Evolutionary conservation across 2,888 invertebrate species (phyloP), one percentile per base, ranked within the genome.

Genomic region (Biston stratarius): DNA sequence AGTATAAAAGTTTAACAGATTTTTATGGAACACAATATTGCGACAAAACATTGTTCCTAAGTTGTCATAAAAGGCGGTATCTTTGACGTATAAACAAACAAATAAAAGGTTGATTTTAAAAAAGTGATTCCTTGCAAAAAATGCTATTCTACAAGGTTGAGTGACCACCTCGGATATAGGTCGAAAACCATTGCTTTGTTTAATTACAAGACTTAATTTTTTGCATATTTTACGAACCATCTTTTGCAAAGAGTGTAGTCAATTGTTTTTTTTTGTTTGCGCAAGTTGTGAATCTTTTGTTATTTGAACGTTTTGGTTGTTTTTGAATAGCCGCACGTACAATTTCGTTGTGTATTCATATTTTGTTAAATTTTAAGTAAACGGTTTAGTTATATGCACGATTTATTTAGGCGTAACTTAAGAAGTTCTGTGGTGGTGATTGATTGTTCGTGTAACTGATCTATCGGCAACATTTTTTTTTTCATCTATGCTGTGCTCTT

Each of bases 251-350:
- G 90, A 89, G 74, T 79, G 48, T 47, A 7, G 62, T 66, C 77
- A 73, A 81, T 87, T 86, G 84, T 87, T 84, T 82, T 83, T 78
- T 72, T 79, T 77, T 83, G 80, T 87, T 90, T 89, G 88, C 82
- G 82, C 85, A 88, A 87, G n/a, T 51, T 11, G 42, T 52, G 42
- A 33, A 36, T 59, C 69, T 74, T 69, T 73, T 73, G 71, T 77
- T 70, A 51, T 15, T 44, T 49, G 47, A 60, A 61, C 70, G 62
- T 65, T 65, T 70, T 66, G 59, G 61, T 61, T 45, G 34, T 7
- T 24, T 42, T 51, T 49, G 51, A 55, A 57, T 48, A n/a, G 61
- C 63, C 61, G 61, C 59, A 67, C 65, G 61, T 49, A 49, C 62
- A 53, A 5, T 56, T 59, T 58, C 24, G 47, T 57, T 68, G 64